Base-by-base conservation (phyloP, 1,140 invertebrate genomes). In the Drosophila bocki region DNA sequence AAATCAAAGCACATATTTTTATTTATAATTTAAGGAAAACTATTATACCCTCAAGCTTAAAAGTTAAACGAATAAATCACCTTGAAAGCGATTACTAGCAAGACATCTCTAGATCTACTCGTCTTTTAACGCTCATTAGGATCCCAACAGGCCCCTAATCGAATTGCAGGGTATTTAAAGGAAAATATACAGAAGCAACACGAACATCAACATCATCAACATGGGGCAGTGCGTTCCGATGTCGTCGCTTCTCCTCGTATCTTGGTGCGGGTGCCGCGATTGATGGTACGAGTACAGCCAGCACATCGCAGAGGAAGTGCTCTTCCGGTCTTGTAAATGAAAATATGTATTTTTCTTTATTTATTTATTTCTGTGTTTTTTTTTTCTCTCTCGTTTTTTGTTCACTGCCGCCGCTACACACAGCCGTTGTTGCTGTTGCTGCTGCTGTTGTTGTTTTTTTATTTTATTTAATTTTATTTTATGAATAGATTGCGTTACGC, bases 401-500 rank as follows among this genome's bases (percentile, higher is more conserved):
- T 26, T 41, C 22, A 56, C 62, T 50, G 35, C 50, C 42, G 69
- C 51, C 63, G 37, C 35, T 47, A 53, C 51, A 53, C 32, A 53
- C 51, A 22, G 53, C 11, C 51, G 22, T 19, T 44, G 22, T 65
- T 48, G 44, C 56, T 58, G 39, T 19, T 50, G 32, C 19, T 44
- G 71, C 51, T 70, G 60, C 63, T 79, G 61, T 68, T 50, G 53
- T 44, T 22, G 22, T 22, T 22, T 70, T 81, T 81, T 45, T 77
- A 84, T 90, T 88, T 88, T 82, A 88, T 88, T 85, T 88, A 90
- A 88, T 88, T 85, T 88, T 67, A 90, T 88, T 88, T 88, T 88
- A 88, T 90, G 85, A 88, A 88, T 88, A 88, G 85, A 88, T 88
- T 88, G 85, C 85, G 86, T 90, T 88, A 88, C 85, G 85, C 85